phyloP scores from a whole-genome alignment of 2,888 invertebrate species.

The Hypena proboscidalis region DNA sequence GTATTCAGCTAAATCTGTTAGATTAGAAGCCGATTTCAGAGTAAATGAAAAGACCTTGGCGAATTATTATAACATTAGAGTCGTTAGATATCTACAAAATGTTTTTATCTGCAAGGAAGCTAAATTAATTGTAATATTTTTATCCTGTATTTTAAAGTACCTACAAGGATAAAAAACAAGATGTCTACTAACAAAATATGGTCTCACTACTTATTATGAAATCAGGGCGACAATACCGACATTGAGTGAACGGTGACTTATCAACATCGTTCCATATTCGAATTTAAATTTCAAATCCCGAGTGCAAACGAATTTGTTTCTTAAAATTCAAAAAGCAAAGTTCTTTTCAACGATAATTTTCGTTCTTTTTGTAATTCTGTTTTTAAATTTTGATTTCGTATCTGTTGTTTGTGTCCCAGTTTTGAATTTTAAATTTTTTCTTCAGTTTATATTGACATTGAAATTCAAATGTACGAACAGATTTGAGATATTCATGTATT shows the following conservation, averaged over 20 bases:
- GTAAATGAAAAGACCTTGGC: no score
- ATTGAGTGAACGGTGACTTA: conserved; percentile 36
- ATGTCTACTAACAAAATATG: conserved; percentile 9
- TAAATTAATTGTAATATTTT: no score
- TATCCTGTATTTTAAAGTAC: no score
- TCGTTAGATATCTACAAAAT: no score
- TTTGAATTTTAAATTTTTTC: conserved; percentile 31
- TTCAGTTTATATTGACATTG: conserved; percentile 4
- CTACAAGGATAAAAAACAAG: conserved; percentile 8
- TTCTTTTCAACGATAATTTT: conserved; percentile 5
- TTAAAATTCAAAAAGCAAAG: conserved; percentile 23
- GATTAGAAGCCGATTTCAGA: no score
- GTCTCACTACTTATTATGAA: conserved; percentile 26
- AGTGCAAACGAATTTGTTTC: conserved; percentile 29
- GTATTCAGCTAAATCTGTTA: no score
- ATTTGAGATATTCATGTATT: conserved; percentile 25
- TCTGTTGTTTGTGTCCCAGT: conserved; percentile 19
- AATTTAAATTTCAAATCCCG: conserved; percentile 46
- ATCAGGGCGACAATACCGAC: conserved; percentile 26
- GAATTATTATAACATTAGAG: no score
- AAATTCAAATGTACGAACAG: conserved; percentile 11
- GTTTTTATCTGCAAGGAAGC: no score
- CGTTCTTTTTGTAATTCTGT: conserved; percentile 7
- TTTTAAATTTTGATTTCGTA: conserved; percentile 33
- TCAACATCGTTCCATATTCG: conserved; percentile 39